Conservation (phyloP, 2,797 vertebrate species). For the Typhlichthys subterraneus region DNA sequence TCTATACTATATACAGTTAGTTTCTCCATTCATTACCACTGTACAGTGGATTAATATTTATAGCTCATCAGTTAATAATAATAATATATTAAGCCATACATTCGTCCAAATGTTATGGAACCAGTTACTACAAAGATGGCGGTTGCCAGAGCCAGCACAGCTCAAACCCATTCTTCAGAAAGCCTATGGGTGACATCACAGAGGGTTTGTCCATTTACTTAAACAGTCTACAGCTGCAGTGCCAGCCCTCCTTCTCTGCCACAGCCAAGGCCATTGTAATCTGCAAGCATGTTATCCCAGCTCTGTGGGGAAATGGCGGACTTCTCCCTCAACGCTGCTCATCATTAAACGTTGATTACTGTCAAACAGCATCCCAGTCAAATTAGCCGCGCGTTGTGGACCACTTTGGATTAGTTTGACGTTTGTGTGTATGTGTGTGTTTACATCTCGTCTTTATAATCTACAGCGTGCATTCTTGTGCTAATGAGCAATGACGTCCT, state of each 20-base stretch:
- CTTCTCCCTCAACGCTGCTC: conserved; percentile 82
- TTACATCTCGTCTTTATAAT: conserved; percentile 38
- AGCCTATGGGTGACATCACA: too few relatives aligned
- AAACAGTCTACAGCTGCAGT: conserved; percentile 45
- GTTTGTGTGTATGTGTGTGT: conserved; percentile 41
- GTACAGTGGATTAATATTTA: too few relatives aligned
- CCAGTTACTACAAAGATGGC: too few relatives aligned
- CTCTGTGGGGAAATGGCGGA: conserved; percentile 78
- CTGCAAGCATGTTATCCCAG: conserved; percentile 79
- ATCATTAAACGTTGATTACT: conserved; percentile 95
- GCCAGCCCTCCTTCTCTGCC: conserved; percentile 59
- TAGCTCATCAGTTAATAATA: too few relatives aligned
- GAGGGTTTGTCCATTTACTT: too few relatives aligned
- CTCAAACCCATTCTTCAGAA: too few relatives aligned
- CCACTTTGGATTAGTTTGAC: conserved; percentile 58
- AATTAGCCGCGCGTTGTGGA: conserved; percentile 82
- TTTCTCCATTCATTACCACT: too few relatives aligned
- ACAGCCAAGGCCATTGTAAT: conserved; percentile 71
- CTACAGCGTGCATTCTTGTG: conserved; percentile 44
- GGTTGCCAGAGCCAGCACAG: too few relatives aligned
- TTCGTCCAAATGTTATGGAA: too few relatives aligned
- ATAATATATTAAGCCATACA: too few relatives aligned
- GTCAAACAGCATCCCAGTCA: conserved; percentile 87
- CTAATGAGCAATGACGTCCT: conserved; percentile 52
- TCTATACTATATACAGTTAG: too few relatives aligned